Evolutionary conservation across 2,113 vertebrate genomes (phyloP).

Genomic region (Neolamprologus hecqui): DNA sequence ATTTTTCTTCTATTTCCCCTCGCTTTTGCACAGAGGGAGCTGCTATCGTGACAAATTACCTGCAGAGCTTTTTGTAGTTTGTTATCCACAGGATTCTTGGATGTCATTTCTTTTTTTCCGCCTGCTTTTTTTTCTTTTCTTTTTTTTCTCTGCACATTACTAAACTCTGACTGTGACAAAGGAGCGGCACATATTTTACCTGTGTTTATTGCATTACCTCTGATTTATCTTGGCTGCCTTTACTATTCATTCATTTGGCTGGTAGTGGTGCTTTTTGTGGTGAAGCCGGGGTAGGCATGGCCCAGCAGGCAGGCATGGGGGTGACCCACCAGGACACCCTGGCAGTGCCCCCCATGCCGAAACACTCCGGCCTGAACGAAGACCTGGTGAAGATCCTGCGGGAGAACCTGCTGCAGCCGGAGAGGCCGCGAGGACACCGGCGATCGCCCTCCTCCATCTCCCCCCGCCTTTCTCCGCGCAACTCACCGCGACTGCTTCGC

Average conservation of each 20-base stretch:
- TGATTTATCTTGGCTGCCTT: neutral
- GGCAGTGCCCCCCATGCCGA: conserved; percentile 84
- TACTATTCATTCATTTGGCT: neutral
- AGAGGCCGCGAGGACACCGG: conserved; percentile 77
- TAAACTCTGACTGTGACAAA: neutral
- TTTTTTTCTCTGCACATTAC: neutral
- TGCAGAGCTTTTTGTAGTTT: neutral
- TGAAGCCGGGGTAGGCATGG: conserved; percentile 81
- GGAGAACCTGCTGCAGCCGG: conserved; percentile 95
- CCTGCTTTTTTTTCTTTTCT: neutral
- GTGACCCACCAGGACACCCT: conserved; percentile 80
- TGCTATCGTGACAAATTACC: conserved; percentile 2
- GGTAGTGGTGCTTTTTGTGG: neutral
- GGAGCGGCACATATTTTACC: neutral
- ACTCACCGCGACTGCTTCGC: conserved; percentile 89
- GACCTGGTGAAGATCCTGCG: conserved; percentile 92
- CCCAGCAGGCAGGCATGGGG: conserved; percentile 79
- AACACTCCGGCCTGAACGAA: conserved; percentile 89
- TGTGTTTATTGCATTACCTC: neutral
- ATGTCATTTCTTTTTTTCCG: neutral
- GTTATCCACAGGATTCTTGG: conserved; percentile 2
- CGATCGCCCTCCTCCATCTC: conserved; percentile 84
- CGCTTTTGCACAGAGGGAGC: neutral
- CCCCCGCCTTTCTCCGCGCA: conserved; percentile 85
- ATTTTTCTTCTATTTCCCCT: neutral